Base-by-base conservation (phyloP, 2,113 vertebrate genomes). In the Pseudorectes ferrugineus region DNA sequence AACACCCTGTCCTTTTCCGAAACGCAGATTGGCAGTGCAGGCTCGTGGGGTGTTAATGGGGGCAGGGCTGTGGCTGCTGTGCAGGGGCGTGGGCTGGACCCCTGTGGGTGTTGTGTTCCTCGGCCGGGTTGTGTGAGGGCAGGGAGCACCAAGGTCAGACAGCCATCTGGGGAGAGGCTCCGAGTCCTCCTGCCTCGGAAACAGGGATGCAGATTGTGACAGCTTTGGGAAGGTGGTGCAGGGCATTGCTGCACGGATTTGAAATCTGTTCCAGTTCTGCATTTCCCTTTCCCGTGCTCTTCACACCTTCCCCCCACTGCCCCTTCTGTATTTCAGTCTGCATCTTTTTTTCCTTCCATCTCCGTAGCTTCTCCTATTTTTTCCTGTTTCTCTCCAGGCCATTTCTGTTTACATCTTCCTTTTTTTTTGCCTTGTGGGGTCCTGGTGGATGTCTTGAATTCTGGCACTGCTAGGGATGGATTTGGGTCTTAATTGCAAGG, bases 81-180 rank as follows among this genome's bases (percentile, higher is more conserved):
- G 7, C 48, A 0, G 0, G 11, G 74, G 71, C 24, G 29, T 9
- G 88, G 72, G 81, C 82, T 86, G 62, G 19, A 45, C 49, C 46
- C 73, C 65, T 22, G 16, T 28, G 87, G 65, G 51, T 40, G 85
- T 21, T 49, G 75, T 77, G 45, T 45, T 79, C 46, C 62, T 66
- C 51, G 82, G 36, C 87, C 38, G 73, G 57, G 72, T 4, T 87
- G 55, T 87, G 68, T 73, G 31, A 75, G 67, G 48, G 63, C 66
- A 57, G 82, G 54, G 79, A 58, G 81, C 83, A 43, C 45, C 89
- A 92, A 90, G 95, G 95, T 88, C 95, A 76, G 42, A 14, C 71
- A 62, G 82, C 82, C 85, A 29, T 26, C 58, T 89, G 79, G 72
- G 77, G 78, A 78, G 63, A 62, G 59, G 45, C 63, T 84, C 31